Evolutionary conservation across 37 sponge, comb jelly and placozoan genomes (phyloP).

Genomic region (Theonella swinhoei): DNA sequence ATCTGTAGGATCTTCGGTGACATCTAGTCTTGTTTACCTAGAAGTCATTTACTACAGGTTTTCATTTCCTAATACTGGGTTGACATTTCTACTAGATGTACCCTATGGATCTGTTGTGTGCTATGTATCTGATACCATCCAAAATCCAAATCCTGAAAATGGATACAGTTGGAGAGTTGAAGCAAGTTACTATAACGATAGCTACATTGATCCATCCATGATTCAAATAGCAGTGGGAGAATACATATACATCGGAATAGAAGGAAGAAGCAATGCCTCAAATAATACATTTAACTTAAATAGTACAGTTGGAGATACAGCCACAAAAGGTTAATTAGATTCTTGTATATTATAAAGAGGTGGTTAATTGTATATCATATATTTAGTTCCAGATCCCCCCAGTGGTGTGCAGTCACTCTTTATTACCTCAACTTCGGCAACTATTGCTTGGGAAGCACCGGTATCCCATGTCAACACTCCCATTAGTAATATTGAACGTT

Average conservation of each 20-base stretch:
- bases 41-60: not conserved
- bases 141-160: not conserved
- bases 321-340: not conserved
- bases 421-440: not conserved
- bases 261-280: no score
- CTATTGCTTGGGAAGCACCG: not conserved
- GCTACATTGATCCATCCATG: not conserved
- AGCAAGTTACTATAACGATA: not conserved
- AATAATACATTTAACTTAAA: no score
- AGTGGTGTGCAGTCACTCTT: not conserved
- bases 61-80: not conserved
- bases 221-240: not conserved
- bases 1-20: not conserved
- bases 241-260: no score
- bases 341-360: not conserved
- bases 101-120: not conserved
- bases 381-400: not conserved
- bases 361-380: not conserved
- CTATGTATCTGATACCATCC: not conserved
- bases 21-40: not conserved
- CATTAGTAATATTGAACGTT: not conserved
- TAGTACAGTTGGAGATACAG: not conserved
- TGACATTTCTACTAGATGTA: not conserved
- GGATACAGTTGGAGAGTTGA: not conserved
- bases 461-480: not conserved